Percentiles rank a stretch among this genome's conserved stretches.
phyloP scores from a whole-genome alignment of 2,888 invertebrate genomes.

The Strigamia maritima region DNA sequence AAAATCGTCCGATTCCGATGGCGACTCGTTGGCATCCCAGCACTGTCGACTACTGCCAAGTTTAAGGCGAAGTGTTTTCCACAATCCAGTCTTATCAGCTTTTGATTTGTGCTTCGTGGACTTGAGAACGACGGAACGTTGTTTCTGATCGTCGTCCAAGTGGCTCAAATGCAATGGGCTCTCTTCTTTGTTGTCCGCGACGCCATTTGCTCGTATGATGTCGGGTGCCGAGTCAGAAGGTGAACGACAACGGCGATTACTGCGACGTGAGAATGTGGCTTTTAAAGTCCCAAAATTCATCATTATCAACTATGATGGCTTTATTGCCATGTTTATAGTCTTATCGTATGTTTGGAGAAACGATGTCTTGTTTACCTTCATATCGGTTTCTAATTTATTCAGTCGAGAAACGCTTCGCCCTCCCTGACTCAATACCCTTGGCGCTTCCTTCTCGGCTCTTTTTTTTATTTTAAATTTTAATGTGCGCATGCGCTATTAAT shows the following conservation, averaged over 20 bases:
- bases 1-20: conserved; percentile 41
- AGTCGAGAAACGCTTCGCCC: neutral
- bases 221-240: neutral
- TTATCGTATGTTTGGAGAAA: neutral
- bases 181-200: conserved; percentile 17
- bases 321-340: neutral
- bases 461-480: neutral
- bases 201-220: conserved; percentile 37
- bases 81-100: conserved; percentile 3
- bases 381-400: conserved; percentile 7
- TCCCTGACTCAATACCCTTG: neutral
- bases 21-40: conserved; percentile 38
- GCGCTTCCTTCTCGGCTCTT: neutral
- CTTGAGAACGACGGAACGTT: neutral
- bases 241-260: neutral
- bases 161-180: neutral
- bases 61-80: conserved; percentile 37
- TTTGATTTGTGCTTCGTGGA: conserved; percentile 31
- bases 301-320: neutral
- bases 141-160: neutral
- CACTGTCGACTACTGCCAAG: conserved; percentile 22
- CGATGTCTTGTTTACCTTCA: neutral
- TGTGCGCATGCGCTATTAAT: neutral
- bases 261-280: conserved; percentile 24
- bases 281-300: conserved; percentile 35